phyloP scores from a whole-genome alignment of 2,888 invertebrate genomes.

The Sinopyrophorus schimmeli region DNA sequence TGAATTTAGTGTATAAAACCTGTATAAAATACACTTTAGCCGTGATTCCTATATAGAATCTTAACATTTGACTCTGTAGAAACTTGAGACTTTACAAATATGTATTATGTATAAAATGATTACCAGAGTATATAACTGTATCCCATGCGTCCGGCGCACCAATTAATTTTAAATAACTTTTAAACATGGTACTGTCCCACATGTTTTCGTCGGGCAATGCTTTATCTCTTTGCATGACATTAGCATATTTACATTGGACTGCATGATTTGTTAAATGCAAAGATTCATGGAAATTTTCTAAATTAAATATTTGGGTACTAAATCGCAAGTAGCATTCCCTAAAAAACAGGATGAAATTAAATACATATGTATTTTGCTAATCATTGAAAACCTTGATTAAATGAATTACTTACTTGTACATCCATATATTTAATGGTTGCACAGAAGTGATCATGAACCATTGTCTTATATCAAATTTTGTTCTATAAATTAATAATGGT shows the following conservation, averaged over 20 bases:
- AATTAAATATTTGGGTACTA: slow-evolving; percentile 85
- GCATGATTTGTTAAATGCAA: slow-evolving; percentile 93
- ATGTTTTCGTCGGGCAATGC: slow-evolving; percentile 87
- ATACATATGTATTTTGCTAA: neutral
- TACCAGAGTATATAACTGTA: slow-evolving; percentile 84
- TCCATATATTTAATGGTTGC: slow-evolving; percentile 89
- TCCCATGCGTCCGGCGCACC: slow-evolving; percentile 82
- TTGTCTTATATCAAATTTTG: slow-evolving; percentile 94
- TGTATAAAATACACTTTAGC: no score
- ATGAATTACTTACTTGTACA: slow-evolving; percentile 72
- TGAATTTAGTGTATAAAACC: no score
- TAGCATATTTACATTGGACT: slow-evolving; percentile 85
- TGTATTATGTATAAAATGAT: no score
- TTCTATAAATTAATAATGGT: slow-evolving; percentile 84
- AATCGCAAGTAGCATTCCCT: slow-evolving; percentile 91
- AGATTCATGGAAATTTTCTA: slow-evolving; percentile 88
- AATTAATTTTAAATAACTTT: slow-evolving; percentile 65
- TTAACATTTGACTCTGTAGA: no score
- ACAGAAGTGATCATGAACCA: slow-evolving; percentile 93
- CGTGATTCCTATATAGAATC: no score
- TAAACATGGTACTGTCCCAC: slow-evolving; percentile 90
- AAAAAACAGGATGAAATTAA: slow-evolving; percentile 27
- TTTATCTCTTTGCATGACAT: slow-evolving; percentile 68
- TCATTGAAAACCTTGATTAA: neutral
- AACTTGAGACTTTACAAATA: no score